phyloP scores from a whole-genome alignment of 2,888 invertebrate genomes.

The Saturnia pavonia region DNA sequence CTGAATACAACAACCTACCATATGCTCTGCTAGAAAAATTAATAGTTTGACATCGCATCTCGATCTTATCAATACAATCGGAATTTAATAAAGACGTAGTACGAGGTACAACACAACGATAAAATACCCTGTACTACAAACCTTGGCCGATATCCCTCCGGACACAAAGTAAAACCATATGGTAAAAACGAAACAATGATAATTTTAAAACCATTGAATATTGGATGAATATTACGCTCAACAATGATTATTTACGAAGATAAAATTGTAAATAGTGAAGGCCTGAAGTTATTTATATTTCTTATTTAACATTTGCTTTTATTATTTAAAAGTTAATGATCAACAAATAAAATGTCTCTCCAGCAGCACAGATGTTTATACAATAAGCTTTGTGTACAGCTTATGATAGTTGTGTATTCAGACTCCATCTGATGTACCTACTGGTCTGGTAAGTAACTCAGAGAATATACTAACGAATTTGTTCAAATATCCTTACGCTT shows the following conservation, averaged over 20 bases:
- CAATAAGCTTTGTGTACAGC: not conserved
- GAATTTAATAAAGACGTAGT: not conserved
- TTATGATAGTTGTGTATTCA: not conserved
- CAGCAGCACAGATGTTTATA: not conserved
- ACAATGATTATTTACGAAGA: not conserved
- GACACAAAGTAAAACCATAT: slow-evolving; percentile 2
- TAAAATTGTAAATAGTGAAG: not conserved
- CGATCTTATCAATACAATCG: not conserved
- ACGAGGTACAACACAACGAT: not conserved
- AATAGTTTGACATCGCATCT: not conserved
- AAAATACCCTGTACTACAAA: not conserved
- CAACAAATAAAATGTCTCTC: not conserved
- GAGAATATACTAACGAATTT: too few species aligned
- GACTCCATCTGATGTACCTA: too few species aligned
- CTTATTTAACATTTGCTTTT: not conserved
- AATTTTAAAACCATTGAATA: slow-evolving; percentile 13
- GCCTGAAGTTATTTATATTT: slow-evolving; percentile 8
- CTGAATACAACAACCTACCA: not conserved
- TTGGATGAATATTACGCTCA: not conserved
- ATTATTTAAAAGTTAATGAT: not conserved
- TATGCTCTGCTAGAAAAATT: not conserved
- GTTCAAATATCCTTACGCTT: too few species aligned
- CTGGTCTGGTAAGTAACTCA: too few species aligned
- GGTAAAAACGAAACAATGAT: not conserved
- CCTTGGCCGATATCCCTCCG: slow-evolving; percentile 2